A percentile compares a stretch with the other conserved stretches of the same genome.
Conservation (phyloP, 35 echinoderm and acorn worm species). For the Anneissia japonica region DNA sequence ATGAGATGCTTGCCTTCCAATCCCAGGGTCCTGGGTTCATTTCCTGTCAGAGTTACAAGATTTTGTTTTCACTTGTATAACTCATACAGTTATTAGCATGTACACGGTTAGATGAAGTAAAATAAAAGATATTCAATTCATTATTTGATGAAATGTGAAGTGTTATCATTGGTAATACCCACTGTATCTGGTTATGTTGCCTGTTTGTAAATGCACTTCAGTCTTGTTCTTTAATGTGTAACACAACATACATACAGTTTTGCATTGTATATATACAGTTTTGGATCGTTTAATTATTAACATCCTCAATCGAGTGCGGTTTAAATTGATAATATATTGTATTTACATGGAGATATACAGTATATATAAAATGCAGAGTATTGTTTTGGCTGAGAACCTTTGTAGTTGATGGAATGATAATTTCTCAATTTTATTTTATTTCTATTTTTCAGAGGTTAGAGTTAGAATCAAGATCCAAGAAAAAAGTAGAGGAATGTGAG, state of each 20-base stretch:
- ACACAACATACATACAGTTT: background rate
- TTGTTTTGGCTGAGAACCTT: too few species aligned
- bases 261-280: background rate
- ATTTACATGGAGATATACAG: background rate
- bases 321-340: background rate
- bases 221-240: background rate
- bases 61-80: too few species aligned
- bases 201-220: background rate
- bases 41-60: too few species aligned
- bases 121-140: too few species aligned
- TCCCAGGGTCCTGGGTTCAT: too few species aligned
- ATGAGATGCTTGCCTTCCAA: too few species aligned
- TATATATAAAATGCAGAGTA: background rate
- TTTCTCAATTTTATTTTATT: too few species aligned
- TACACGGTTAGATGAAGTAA: too few species aligned
- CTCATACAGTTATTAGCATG: too few species aligned
- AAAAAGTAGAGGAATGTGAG: slow-evolving; percentile 76
- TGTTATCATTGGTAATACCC: too few species aligned
- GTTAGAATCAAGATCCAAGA: slow-evolving; percentile 67
- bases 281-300: background rate
- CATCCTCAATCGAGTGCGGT: background rate
- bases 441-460: slow-evolving; percentile 60
- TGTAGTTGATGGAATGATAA: background rate
- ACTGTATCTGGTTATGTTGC: too few species aligned
- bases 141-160: too few species aligned